phyloP scores from a whole-genome alignment of 2,113 vertebrate genomes.

The Pseudorectes ferrugineus region DNA sequence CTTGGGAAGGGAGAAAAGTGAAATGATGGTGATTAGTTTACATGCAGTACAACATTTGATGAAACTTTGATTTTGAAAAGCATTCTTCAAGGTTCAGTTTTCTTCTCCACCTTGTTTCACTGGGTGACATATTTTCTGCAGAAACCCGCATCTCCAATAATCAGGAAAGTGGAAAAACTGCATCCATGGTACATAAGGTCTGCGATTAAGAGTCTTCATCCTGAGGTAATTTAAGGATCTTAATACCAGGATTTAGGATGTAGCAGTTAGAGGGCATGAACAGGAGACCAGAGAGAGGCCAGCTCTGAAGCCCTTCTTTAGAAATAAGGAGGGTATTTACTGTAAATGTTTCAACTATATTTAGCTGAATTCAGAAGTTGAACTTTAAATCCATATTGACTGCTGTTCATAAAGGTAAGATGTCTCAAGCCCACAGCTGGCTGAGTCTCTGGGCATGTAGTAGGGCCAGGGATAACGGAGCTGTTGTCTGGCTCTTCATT shows the following conservation, averaged over 20 bases:
- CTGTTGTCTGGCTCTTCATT: not conserved
- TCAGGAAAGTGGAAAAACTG: not conserved
- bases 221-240: not conserved
- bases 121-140: not conserved
- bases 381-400: not conserved
- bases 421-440: not conserved
- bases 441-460: not conserved
- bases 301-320: not conserved
- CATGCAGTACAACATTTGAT: not conserved
- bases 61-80: not conserved
- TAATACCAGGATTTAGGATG: not conserved
- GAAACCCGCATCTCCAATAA: accelerated
- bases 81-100: not conserved
- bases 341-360: not conserved
- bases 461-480: not conserved
- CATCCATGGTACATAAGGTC: not conserved
- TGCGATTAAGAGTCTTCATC: not conserved
- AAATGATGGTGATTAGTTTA: not conserved
- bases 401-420: not conserved
- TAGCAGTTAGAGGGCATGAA: not conserved
- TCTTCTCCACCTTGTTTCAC: not conserved
- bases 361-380: not conserved
- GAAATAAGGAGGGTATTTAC: not conserved
- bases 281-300: not conserved
- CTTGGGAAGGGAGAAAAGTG: not conserved